A percentile compares a stretch with the other conserved stretches of the same genome.
These are phyloP conservation scores for Sminthurinus aureus DNA, from an alignment of 2,888 invertebrate genomes.

Conservation along the genomic window DNA sequence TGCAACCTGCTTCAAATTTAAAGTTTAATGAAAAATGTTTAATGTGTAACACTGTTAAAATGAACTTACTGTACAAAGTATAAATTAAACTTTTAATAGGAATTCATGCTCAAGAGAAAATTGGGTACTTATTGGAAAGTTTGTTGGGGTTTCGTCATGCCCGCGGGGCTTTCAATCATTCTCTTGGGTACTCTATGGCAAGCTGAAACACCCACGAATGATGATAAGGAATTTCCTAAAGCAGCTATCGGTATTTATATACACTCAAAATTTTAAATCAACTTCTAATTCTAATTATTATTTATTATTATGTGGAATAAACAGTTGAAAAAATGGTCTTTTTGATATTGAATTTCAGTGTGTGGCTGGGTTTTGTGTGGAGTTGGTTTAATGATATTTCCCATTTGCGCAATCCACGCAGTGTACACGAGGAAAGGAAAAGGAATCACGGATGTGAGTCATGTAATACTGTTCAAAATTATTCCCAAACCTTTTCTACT, in stretches of 20 bases:
- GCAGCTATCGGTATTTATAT: not conserved
- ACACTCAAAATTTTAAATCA: too few species aligned
- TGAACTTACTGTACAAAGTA: too few species aligned
- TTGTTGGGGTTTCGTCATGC: conserved; percentile 80
- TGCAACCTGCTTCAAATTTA: too few species aligned
- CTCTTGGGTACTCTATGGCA: conserved; percentile 29
- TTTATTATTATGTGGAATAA: too few species aligned
- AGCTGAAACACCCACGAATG: not conserved
- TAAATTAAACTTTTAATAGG: too few species aligned
- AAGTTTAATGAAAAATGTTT: too few species aligned
- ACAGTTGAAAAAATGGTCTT: too few species aligned
- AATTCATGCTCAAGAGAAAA: conserved; percentile 79
- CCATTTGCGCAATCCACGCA: conserved; percentile 65
- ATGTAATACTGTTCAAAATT: not conserved
- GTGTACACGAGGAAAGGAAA: conserved; percentile 42
- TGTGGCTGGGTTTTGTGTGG: conserved; percentile 55
- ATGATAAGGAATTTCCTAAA: not conserved
- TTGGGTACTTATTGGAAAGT: conserved; percentile 79
- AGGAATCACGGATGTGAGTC: not conserved
- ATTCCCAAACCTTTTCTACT: too few species aligned
- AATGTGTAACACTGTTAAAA: too few species aligned
- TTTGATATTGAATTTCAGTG: conserved; percentile 39
- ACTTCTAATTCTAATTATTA: too few species aligned
- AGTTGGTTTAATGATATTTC: conserved; percentile 65
- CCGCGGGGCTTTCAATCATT: conserved; percentile 69